Evolutionary conservation across 2,113 vertebrate species (phyloP).

Genomic region (Onychostoma macrolepis): DNA sequence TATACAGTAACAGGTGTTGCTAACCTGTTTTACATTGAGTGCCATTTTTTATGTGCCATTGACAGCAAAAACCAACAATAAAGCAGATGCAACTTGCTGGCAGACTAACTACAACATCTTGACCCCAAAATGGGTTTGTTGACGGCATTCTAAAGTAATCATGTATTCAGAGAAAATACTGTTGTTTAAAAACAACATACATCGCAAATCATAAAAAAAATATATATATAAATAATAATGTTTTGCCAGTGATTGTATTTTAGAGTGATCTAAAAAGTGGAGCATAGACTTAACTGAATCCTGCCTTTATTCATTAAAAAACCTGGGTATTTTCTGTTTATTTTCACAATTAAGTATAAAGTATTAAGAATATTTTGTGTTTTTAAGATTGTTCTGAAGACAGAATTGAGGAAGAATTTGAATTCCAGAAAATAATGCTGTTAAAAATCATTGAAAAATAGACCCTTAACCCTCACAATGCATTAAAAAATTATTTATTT

Average conservation of each 20-base stretch:
- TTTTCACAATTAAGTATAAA: not conserved
- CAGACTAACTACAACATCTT: not conserved
- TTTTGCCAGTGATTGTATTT: not conserved
- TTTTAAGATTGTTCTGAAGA: not conserved
- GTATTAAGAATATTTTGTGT: not conserved
- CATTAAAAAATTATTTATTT: no score
- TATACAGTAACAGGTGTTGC: not conserved
- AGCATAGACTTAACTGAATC: not conserved
- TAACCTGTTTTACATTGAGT: not conserved
- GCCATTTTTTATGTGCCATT: not conserved
- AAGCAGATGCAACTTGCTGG: not conserved
- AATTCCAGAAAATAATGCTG: not conserved
- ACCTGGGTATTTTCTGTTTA: no score
- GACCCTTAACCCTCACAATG: no score
- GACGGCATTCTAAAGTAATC: not conserved
- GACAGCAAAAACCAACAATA: not conserved
- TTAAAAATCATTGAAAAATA: not conserved
- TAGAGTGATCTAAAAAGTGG: not conserved
- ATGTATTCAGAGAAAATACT: not conserved
- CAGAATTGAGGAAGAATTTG: no score
- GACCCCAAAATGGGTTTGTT: not conserved
- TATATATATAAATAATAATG: not conserved
- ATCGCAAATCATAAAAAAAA: not conserved
- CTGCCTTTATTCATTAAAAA: not conserved
- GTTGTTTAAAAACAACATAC: not conserved